Evolutionary conservation across 2,888 invertebrate genomes (phyloP).

Genomic region (Heliconius sara): DNA sequence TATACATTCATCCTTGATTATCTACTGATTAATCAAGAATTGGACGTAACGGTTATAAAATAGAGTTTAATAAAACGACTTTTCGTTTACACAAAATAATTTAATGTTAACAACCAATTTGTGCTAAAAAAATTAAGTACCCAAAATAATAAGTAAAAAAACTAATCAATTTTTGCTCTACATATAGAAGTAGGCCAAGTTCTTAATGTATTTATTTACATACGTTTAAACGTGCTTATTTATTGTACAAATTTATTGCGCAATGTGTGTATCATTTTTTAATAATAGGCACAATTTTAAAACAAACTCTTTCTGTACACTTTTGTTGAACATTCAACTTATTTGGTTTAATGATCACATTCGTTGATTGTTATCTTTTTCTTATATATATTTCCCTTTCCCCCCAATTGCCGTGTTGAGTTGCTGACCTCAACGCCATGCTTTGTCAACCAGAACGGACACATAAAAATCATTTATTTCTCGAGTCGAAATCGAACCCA

Average conservation of each 20-base stretch:
- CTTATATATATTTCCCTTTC: neutral
- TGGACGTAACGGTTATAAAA: neutral
- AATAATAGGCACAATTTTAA: neutral
- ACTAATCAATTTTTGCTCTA: neutral
- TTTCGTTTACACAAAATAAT: neutral
- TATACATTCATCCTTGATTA: no score
- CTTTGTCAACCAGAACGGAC: neutral
- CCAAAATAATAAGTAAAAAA: conserved; percentile 13
- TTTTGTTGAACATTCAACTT: neutral
- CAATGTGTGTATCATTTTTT: neutral
- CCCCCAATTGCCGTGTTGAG: neutral
- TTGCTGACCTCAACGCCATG: neutral
- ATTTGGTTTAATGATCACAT: conserved; percentile 12
- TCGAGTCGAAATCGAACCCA: neutral
- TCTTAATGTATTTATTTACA: neutral
- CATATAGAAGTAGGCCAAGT: neutral
- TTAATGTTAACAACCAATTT: neutral
- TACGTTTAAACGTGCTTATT: neutral
- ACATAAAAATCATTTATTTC: neutral
- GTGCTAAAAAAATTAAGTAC: conserved; percentile 23
- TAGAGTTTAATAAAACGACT: neutral
- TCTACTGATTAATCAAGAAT: no score
- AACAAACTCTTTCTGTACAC: neutral
- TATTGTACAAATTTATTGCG: neutral
- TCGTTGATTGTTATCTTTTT: neutral